These are phyloP conservation scores for Lucifuga dentata DNA, from an alignment of 2,113 vertebrate species.

Conservation along the genomic window DNA sequence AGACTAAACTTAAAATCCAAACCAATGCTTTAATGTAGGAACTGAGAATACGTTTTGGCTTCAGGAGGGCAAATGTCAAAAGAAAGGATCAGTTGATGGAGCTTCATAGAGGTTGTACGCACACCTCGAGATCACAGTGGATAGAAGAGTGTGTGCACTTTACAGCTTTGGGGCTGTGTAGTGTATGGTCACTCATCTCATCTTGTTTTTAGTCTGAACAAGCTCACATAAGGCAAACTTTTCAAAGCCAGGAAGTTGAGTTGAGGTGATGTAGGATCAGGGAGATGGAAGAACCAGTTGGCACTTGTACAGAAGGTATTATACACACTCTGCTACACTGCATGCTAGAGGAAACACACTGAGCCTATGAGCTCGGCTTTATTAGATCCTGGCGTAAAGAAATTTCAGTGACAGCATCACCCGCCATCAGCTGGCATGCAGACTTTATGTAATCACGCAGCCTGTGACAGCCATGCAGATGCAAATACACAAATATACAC, in stretches of 20 bases:
- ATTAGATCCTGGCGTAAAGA: slow-evolving; percentile 72
- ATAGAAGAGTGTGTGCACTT: background rate
- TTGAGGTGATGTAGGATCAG: slow-evolving; percentile 47
- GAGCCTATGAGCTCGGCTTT: slow-evolving; percentile 70
- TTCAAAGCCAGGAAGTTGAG: slow-evolving; percentile 33
- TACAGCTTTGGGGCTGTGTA: too few species aligned
- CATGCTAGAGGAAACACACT: slow-evolving; percentile 72
- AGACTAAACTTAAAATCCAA: too few species aligned
- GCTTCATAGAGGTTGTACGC: background rate
- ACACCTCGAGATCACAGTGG: background rate
- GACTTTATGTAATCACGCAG: slow-evolving; percentile 66
- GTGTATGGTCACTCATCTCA: too few species aligned
- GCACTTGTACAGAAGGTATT: slow-evolving; percentile 67
- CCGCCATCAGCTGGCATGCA: slow-evolving; percentile 37
- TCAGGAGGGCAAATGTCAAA: too few species aligned
- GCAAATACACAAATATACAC: slow-evolving; percentile 27
- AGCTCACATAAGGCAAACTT: slow-evolving; percentile 35
- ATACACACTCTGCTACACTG: slow-evolving; percentile 67
- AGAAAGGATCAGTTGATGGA: background rate
- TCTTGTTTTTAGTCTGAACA: background rate
- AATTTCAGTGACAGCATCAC: slow-evolving; percentile 57
- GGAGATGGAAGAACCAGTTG: slow-evolving; percentile 44
- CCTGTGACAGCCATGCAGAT: slow-evolving; percentile 47
- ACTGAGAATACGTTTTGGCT: too few species aligned
- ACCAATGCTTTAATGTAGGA: too few species aligned